Percentiles rank a stretch among this genome's conserved stretches.
phyloP scores from a whole-genome alignment of 2,113 vertebrate species.

The Holacanthus passer region DNA sequence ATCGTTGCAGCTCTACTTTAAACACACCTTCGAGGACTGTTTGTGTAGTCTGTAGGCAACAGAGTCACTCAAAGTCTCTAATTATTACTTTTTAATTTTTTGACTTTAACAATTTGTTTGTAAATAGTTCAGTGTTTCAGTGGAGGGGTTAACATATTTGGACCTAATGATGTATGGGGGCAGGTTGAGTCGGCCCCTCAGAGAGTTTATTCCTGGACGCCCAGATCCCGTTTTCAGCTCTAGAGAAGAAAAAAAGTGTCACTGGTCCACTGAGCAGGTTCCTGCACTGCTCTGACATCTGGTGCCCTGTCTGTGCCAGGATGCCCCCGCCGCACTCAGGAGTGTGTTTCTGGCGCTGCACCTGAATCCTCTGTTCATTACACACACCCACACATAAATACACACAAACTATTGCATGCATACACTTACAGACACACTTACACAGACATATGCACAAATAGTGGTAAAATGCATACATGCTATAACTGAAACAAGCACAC shows the following conservation, averaged over 20 bases:
- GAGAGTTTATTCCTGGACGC: slow-evolving; percentile 83
- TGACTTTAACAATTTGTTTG: slow-evolving; percentile 16
- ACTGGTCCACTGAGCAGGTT: slow-evolving; percentile 82
- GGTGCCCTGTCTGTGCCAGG: slow-evolving; percentile 85
- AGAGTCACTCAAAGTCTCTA: background rate
- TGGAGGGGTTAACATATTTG: slow-evolving; percentile 57
- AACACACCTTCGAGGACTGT: background rate
- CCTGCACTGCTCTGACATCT: slow-evolving; percentile 85
- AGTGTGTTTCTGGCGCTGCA: slow-evolving; percentile 75
- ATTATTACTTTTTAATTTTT: background rate
- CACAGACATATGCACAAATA: slow-evolving; percentile 2
- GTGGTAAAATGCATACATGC: slow-evolving; percentile 16
- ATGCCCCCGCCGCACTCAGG: slow-evolving; percentile 78
- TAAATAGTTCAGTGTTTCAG: slow-evolving; percentile 14
- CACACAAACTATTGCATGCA: slow-evolving; percentile 44
- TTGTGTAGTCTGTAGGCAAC: background rate
- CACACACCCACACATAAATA: slow-evolving; percentile 59
- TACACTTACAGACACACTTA: slow-evolving; percentile 17
- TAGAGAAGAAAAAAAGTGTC: slow-evolving; percentile 73
- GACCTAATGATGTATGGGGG: slow-evolving; percentile 59
- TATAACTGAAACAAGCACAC: slow-evolving; percentile 31
- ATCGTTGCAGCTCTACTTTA: too few species aligned
- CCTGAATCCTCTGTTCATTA: slow-evolving; percentile 76
- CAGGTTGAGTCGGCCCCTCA: slow-evolving; percentile 65
- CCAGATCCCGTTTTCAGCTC: slow-evolving; percentile 74